Evolutionary conservation across 2,113 vertebrate species (phyloP).

Genomic region (Lynx canadensis): DNA sequence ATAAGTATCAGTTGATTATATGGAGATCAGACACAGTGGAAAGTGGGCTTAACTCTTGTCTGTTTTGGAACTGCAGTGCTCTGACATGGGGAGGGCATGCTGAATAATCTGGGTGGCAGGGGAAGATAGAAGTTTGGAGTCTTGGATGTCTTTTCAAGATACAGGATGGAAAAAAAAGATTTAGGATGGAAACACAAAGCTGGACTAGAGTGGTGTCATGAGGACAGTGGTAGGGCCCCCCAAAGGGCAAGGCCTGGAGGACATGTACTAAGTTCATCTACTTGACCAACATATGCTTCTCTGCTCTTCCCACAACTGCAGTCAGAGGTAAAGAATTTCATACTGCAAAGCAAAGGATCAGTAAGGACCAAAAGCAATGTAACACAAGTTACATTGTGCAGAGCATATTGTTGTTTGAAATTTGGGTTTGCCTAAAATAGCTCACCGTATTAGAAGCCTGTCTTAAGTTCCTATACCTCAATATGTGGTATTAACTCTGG

Average conservation of each 20-base stretch:
- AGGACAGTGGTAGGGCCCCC: background rate
- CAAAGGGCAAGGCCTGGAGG: background rate
- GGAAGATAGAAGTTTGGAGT: background rate
- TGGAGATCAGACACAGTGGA: background rate
- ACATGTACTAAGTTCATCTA: fast-evolving
- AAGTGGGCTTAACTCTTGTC: background rate
- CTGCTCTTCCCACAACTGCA: background rate
- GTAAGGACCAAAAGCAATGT: background rate
- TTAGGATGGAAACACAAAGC: background rate
- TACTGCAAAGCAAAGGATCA: background rate
- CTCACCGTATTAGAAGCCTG: constrained; percentile 11
- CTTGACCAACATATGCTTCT: background rate
- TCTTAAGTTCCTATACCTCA: constrained; percentile 47
- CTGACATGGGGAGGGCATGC: too few species aligned
- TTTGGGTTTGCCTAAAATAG: constrained; percentile 36
- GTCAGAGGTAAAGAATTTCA: background rate
- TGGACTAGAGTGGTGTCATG: background rate
- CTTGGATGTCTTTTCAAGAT: background rate
- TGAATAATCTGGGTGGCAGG: background rate
- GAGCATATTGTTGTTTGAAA: background rate
- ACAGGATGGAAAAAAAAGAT: background rate
- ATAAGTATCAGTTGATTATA: background rate
- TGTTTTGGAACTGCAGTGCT: background rate
- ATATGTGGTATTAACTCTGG: constrained; percentile 55
- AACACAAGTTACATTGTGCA: constrained; percentile 7